phyloP scores from a whole-genome alignment of 2,888 invertebrate genomes.

The Smittia sp. region DNA sequence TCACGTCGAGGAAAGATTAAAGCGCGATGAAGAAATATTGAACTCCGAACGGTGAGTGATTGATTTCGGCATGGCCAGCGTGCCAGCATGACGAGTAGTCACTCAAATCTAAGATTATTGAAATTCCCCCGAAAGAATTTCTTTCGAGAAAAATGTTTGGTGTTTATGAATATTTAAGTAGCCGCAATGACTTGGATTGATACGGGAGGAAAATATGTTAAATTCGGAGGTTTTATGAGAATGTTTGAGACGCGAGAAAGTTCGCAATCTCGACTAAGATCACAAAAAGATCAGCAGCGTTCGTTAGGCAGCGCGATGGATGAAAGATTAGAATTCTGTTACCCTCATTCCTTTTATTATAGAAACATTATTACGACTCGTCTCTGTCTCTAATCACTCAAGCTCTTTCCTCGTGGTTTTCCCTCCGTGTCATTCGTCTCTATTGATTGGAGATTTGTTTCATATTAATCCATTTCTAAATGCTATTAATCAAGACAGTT shows the following conservation, averaged over 20 bases:
- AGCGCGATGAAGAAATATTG: constrained; percentile 20
- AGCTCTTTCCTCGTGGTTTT: too few species aligned
- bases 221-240: too few species aligned
- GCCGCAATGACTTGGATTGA: background rate
- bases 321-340: too few species aligned
- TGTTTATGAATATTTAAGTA: too few species aligned
- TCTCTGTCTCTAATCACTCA: too few species aligned
- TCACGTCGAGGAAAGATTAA: background rate
- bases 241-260: too few species aligned
- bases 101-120: constrained; percentile 27
- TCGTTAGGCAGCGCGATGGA: too few species aligned
- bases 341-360: too few species aligned
- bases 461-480: background rate
- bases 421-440: background rate
- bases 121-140: constrained; percentile 15
- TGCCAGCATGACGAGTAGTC: constrained; percentile 37
- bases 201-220: too few species aligned
- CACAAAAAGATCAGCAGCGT: too few species aligned
- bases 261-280: too few species aligned
- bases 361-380: too few species aligned
- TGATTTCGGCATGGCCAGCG: background rate
- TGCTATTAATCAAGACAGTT: constrained; percentile 30
- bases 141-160: background rate
- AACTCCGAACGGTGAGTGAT: constrained; percentile 22
- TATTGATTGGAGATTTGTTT: background rate